phyloP scores from a whole-genome alignment of 2,888 invertebrate species.

The Spodoptera littoralis region DNA sequence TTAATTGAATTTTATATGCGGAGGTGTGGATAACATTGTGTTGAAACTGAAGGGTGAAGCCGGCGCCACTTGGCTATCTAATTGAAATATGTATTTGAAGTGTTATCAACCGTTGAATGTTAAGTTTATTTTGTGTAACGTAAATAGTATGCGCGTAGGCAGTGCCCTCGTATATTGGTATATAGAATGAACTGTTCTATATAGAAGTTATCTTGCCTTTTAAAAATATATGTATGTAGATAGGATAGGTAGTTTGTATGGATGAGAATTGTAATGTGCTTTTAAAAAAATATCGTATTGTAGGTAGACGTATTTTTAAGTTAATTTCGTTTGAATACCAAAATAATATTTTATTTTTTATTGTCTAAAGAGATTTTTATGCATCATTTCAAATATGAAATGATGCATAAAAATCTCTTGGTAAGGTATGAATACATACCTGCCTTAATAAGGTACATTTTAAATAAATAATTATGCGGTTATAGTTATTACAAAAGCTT shows the following conservation, averaged over 20 bases:
- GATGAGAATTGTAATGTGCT: no score
- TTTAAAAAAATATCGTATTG: no score
- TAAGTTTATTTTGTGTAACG: constrained; percentile 42
- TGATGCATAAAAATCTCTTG: no score
- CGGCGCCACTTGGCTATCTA: constrained; percentile 54
- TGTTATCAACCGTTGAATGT: constrained; percentile 48
- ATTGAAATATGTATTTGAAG: constrained; percentile 63
- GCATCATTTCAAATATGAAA: no score
- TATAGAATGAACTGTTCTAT: constrained; percentile 4
- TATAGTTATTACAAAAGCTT: no score
- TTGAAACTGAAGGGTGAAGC: constrained; percentile 22
- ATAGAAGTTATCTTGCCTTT: constrained; percentile 3
- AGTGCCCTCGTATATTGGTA: constrained; percentile 18
- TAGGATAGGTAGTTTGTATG: neutral
- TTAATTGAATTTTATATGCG: neutral
- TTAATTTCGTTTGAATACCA: no score
- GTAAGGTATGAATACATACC: no score
- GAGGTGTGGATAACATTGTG: constrained; percentile 26
- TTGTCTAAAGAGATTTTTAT: no score
- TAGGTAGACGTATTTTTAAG: no score
- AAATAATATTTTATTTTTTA: no score
- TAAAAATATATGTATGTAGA: neutral
- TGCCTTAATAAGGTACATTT: no score
- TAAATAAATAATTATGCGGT: neutral
- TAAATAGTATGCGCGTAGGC: constrained; percentile 50